Percentiles rank a stretch among this genome's conserved stretches.
Conservation (phyloP, 1,140 invertebrate genomes). For the Idris sp. region DNA sequence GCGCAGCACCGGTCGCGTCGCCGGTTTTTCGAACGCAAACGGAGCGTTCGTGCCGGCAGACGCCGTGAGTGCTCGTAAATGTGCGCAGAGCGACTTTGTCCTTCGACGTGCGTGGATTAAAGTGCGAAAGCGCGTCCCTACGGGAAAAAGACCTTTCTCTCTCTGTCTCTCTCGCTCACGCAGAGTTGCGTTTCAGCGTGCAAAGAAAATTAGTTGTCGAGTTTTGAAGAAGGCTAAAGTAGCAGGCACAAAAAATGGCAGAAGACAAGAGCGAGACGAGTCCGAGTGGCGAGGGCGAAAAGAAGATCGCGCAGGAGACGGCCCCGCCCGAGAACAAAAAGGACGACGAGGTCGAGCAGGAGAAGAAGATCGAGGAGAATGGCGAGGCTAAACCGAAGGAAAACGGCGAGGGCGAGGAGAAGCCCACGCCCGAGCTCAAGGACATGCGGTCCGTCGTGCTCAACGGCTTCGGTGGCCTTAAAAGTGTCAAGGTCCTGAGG, state of each 20-base stretch:
- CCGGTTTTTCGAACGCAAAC: slow-evolving; percentile 68
- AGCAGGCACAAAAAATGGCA: slow-evolving; percentile 69
- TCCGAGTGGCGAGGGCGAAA: slow-evolving; percentile 61
- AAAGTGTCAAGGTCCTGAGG: slow-evolving; percentile 88
- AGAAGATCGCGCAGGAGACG: slow-evolving; percentile 67
- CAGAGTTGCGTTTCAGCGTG: too few species aligned
- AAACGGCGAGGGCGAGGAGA: slow-evolving; percentile 79
- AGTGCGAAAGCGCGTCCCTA: slow-evolving; percentile 48
- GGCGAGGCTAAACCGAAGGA: slow-evolving; percentile 76
- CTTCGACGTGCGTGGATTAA: slow-evolving; percentile 67
- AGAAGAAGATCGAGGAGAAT: slow-evolving; percentile 78
- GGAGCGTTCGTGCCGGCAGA: slow-evolving; percentile 30
- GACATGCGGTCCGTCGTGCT: slow-evolving; percentile 91
- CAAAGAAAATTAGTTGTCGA: not conserved
- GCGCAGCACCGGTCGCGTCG: slow-evolving; percentile 64
- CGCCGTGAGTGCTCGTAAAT: slow-evolving; percentile 44
- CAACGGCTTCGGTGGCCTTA: slow-evolving; percentile 89
- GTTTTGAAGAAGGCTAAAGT: not conserved
- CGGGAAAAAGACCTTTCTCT: slow-evolving; percentile 11
- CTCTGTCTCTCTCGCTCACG: not conserved
- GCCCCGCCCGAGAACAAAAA: slow-evolving; percentile 66
- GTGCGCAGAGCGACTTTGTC: slow-evolving; percentile 68
- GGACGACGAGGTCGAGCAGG: slow-evolving; percentile 73
- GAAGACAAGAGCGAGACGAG: slow-evolving; percentile 77
- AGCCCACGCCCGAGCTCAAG: slow-evolving; percentile 81